Base-by-base conservation (phyloP, 2,113 vertebrate genomes). In the Cnemophilus loriae region DNA sequence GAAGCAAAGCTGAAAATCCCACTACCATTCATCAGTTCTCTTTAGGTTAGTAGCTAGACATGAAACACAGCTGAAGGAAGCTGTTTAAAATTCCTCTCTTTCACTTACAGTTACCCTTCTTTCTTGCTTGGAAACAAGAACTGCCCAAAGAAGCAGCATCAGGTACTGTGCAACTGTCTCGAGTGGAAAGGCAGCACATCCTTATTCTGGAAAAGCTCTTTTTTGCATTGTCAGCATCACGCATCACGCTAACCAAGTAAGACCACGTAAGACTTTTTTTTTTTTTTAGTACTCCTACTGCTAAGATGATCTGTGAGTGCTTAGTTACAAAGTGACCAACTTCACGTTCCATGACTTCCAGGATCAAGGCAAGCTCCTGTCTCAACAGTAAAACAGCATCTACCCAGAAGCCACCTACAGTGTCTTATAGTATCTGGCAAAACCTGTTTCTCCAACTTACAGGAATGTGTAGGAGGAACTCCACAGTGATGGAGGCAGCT, bases 371-470 rank as follows among this genome's bases (percentile, higher is more conserved):
- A 90, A 80, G 15, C 23, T 88, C 49, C 41, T 24, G 19, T 28
- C 59, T 69, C 39, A 20, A 53, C 7, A 80, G 8, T 53, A 24
- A 41, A 80, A 7, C 4, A 60, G 15, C 35, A 59, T 24, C 60
- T 42, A 15, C 26, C 41, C 21, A 71, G 35, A 70, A 70, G 39
- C n/a, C 60, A 74, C 26, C 12, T 56, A 11, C 52, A 78, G 15
- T 13, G 39, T 50, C 52, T 75, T 78, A 71, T 0, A 84, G 41
- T 53, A 87, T 15, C 61, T 68, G 39, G 86, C 4, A 13, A 93
- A 95, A 97, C 95, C 86, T 76, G 92, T 92, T 96, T 82, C 83
- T 92, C 73, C 88, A 89, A 84, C 56, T 50, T 30, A 55, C 0
- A 81, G 27, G n/a, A 44, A 57, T 1, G 1, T 67, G 91, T 84